Base-by-base conservation (phyloP, 2,888 invertebrate genomes). In the Oligia latruncula region DNA sequence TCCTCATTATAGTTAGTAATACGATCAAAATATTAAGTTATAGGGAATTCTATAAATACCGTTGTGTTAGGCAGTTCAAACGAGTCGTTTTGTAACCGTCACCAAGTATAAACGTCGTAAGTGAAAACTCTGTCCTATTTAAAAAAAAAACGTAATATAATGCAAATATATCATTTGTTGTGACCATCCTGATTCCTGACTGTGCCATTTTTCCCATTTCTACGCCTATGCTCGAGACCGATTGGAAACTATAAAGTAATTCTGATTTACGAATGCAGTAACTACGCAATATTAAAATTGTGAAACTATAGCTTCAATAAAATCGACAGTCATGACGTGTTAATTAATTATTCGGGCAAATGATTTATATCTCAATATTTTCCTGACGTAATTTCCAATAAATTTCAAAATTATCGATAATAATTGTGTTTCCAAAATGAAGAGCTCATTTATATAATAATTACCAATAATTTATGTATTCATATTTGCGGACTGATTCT, bases 381-480 rank as follows among this genome's bases (percentile, higher is more conserved):
- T 49, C 23, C n/a, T 4, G 9, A 29, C 49, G 15, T 13, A 13
- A 1, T 46, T 29, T 23, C 20, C 15, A 29, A 68, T 65, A 15
- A 9, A 65, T 73, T 29, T 46, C 6, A 49, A 58, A 62, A 52
- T 68, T 84, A 23, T n/a, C 40, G 9, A 58, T 52, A 40, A 11
- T 20, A 13, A 35, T 5, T 52, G 20, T 60, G 20, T 49, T 35
- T 73, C 13, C 60, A 13, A 64, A 71, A 71, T 58, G 0, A 58
- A n/a, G 15, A 68, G 29, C 20, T 43, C 49, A 71, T 81, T 72
- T 49, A 65, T 49, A 6, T 4, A 17, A 29, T 40, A 71, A 60
- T 72, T 23, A 35, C 0, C 23, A 52, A 20, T 60, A 29, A 67
- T 40, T 40, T 67, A 71, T 13, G 40, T 11, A 81, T 65, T 62